phyloP scores from a whole-genome alignment of 2,888 invertebrate genomes.

The Enoplolaimus lenunculus region DNA sequence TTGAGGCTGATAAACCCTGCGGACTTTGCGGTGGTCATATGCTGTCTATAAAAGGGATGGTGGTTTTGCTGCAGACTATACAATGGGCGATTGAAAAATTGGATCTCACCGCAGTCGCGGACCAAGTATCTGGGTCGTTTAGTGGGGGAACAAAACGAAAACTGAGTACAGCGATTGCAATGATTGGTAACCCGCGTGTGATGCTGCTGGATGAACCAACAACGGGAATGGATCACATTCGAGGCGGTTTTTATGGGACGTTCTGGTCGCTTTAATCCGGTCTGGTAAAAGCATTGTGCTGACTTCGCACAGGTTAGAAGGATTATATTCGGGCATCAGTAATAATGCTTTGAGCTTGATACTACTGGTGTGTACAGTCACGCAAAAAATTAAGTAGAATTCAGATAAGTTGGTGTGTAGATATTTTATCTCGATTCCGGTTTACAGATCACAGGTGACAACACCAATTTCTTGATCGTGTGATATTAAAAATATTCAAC shows the following conservation, averaged over 20 bases:
- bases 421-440: no score
- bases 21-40: no score
- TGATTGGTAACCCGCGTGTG: constrained; percentile 55
- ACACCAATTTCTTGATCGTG: no score
- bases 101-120: constrained; percentile 48
- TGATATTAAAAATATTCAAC: no score
- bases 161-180: constrained; percentile 55
- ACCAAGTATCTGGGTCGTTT: constrained; percentile 35
- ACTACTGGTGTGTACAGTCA: no score
- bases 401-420: no score
- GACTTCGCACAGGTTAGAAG: constrained; percentile 51
- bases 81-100: constrained; percentile 51
- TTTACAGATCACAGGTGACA: no score
- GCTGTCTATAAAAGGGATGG: no score
- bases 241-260: constrained; percentile 64
- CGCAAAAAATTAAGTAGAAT: no score
- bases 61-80: constrained; percentile 54
- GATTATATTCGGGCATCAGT: no score
- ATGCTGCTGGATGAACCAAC: constrained; percentile 57
- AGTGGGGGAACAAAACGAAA: constrained; percentile 64
- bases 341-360: no score
- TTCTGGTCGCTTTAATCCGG: constrained; percentile 55
- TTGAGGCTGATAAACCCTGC: no score
- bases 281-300: constrained; percentile 61
- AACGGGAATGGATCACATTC: constrained; percentile 63